phyloP scores from a whole-genome alignment of 2,113 vertebrate genomes.

The Felis chaus region DNA sequence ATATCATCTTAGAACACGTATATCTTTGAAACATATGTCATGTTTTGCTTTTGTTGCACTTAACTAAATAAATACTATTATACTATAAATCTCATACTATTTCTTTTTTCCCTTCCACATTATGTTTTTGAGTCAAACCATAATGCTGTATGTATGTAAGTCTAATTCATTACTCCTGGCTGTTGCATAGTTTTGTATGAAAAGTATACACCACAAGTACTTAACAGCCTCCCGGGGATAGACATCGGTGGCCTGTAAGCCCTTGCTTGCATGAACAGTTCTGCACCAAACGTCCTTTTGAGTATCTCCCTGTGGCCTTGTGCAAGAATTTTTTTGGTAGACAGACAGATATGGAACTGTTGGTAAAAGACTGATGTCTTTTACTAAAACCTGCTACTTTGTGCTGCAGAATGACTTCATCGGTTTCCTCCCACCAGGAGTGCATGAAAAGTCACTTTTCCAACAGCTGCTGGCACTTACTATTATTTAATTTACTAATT shows the following conservation, averaged over 20 bases:
- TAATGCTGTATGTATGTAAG: background rate
- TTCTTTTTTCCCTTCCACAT: background rate
- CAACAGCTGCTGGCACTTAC: background rate
- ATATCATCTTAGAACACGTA: background rate
- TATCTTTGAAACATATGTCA: background rate
- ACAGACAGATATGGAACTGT: background rate
- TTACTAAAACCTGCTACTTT: background rate
- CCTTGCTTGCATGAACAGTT: background rate
- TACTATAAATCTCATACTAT: background rate
- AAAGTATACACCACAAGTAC: background rate
- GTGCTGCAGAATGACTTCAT: background rate
- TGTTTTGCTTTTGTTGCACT: constrained; percentile 7
- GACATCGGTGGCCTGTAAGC: background rate
- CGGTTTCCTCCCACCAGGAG: background rate
- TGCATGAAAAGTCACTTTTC: background rate
- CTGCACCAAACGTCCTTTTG: background rate
- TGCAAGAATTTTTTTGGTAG: background rate
- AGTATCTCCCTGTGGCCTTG: background rate
- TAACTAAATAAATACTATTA: background rate
- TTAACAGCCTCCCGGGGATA: background rate
- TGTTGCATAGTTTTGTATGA: background rate
- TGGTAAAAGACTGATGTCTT: background rate
- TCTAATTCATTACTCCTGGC: background rate
- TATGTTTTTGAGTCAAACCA: background rate
- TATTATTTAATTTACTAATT: background rate